Percentiles rank a stretch among this genome's conserved stretches.
These are phyloP conservation scores for Tiphia femorata DNA, from an alignment of 2,888 invertebrate genomes.

Conservation along the genomic window DNA sequence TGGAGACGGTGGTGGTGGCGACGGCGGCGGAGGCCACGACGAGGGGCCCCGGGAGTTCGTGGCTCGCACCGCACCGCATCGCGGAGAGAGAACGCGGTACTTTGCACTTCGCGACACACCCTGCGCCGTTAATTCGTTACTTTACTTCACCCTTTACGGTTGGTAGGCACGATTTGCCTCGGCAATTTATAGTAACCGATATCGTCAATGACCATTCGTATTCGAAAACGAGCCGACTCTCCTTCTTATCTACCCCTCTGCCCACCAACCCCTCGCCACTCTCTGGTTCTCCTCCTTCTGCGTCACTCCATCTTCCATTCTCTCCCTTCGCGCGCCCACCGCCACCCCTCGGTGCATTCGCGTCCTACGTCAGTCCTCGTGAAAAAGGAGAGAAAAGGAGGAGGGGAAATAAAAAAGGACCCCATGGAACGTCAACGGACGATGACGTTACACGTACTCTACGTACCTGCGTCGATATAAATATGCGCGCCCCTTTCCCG, in stretches of 20 bases:
- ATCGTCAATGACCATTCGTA: conserved; percentile 49
- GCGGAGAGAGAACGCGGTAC: conserved; percentile 47
- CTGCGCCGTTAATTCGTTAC: conserved; percentile 52
- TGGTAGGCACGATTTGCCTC: conserved; percentile 44
- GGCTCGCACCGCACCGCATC: conserved; percentile 35
- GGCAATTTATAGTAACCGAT: conserved; percentile 54
- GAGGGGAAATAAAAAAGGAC: background rate
- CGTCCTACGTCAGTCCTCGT: conserved; percentile 8
- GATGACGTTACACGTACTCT: too few relatives aligned
- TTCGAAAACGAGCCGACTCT: conserved; percentile 46
- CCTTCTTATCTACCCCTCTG: conserved; percentile 21
- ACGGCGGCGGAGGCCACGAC: conserved; percentile 8
- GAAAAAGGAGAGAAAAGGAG: conserved; percentile 2
- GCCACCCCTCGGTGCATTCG: background rate
- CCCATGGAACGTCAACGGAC: too few relatives aligned
- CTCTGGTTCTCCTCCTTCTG: background rate
- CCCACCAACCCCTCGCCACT: background rate
- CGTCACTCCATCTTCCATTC: background rate
- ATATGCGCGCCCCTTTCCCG: too few relatives aligned
- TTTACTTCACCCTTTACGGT: conserved; percentile 51
- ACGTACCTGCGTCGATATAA: too few relatives aligned
- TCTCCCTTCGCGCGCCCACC: background rate
- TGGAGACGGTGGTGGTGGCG: background rate
- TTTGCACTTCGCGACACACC: conserved; percentile 51
- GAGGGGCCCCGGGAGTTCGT: conserved; percentile 9